Percentiles rank a stretch among this genome's conserved stretches.
Conservation (phyloP, 2,797 vertebrate species). For the Lithobates pipiens region DNA sequence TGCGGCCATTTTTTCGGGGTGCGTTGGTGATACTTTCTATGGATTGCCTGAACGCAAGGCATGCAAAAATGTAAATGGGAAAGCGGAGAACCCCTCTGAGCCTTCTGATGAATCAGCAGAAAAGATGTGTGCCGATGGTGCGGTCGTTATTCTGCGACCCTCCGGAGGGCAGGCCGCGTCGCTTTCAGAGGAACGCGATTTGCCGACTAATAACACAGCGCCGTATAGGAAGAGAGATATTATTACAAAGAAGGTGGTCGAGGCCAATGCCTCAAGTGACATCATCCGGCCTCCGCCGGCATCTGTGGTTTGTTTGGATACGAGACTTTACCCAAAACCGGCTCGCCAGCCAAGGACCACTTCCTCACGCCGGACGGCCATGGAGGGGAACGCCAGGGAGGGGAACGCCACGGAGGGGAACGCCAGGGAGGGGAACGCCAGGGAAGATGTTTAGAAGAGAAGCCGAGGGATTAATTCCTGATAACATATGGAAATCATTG, state of each 20-base stretch:
- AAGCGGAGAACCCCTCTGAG: too few species aligned
- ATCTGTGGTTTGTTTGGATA: slow-evolving; percentile 43
- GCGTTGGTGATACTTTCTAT: too few species aligned
- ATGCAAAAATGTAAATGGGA: too few species aligned
- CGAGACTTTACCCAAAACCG: slow-evolving; percentile 39
- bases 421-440: background rate
- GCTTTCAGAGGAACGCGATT: too few species aligned
- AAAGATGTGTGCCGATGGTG: too few species aligned
- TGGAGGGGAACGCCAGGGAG: background rate
- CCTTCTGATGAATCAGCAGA: too few species aligned
- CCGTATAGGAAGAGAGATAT: background rate
- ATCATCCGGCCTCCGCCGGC: slow-evolving; percentile 25
- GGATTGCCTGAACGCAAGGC: too few species aligned
- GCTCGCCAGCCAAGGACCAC: slow-evolving; percentile 17
- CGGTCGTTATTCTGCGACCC: background rate
- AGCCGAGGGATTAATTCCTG: slow-evolving; percentile 41
- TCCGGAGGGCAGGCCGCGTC: background rate
- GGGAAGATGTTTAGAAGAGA: slow-evolving; percentile 5
- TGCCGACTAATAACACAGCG: background rate
- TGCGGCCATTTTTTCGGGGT: too few species aligned
- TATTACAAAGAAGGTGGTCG: slow-evolving; percentile 10
- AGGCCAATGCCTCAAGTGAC: slow-evolving; percentile 35
- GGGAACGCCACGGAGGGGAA: slow-evolving; percentile 30
- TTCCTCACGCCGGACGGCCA: slow-evolving; percentile 23
- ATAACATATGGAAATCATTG: slow-evolving; percentile 59